phyloP scores from a whole-genome alignment of 2,888 invertebrate species.

The Piscicola geometra region DNA sequence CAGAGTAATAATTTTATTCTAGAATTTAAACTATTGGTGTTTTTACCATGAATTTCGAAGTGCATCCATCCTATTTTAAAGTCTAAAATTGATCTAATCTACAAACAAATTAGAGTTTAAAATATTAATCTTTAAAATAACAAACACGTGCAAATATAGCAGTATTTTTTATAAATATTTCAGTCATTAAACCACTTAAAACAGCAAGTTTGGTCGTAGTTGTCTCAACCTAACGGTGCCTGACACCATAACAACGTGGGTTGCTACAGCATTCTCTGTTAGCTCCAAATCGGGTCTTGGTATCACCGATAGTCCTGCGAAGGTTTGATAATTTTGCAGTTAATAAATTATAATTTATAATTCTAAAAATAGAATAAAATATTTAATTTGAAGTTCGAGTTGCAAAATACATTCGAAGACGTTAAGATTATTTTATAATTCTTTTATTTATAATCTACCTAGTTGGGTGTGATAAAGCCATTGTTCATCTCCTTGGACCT shows the following conservation, averaged over 20 bases:
- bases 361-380: too few species aligned
- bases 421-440: too few species aligned
- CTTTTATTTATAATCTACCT: neutral
- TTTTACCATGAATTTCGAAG: too few species aligned
- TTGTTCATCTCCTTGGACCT: constrained; percentile 80
- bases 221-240: constrained; percentile 66
- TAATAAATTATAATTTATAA: too few species aligned
- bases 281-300: constrained; percentile 73
- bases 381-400: too few species aligned
- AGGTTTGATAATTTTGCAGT: too few species aligned
- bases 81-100: too few species aligned
- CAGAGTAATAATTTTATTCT: constrained; percentile 10
- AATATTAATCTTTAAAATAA: neutral
- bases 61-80: too few species aligned
- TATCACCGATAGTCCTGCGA: constrained; percentile 65
- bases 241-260: constrained; percentile 77
- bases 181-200: neutral
- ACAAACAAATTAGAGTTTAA: too few species aligned
- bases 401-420: too few species aligned
- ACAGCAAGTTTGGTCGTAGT: constrained; percentile 58
- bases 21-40: too few species aligned
- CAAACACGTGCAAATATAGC: neutral
- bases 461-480: constrained; percentile 66
- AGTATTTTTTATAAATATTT: neutral
- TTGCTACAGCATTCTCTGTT: constrained; percentile 75